Percentiles rank a stretch among this genome's conserved stretches.
These are phyloP conservation scores for Metallyticus violacea DNA, from an alignment of 2,888 invertebrate genomes.

Conservation along the genomic window DNA sequence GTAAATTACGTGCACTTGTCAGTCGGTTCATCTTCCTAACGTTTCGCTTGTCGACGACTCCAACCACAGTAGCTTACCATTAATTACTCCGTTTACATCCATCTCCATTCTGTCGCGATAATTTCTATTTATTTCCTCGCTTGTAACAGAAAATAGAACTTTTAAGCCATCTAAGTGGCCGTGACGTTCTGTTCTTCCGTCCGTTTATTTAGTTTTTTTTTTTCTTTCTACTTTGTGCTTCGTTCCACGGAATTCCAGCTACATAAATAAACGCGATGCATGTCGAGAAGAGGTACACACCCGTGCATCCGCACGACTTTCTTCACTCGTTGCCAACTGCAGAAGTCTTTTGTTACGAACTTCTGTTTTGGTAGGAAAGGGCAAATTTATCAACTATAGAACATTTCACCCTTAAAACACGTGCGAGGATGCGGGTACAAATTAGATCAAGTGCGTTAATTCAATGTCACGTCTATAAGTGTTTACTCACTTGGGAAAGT, in stretches of 20 bases:
- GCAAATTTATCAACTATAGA: too few relatives aligned
- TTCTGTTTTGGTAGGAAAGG: too few relatives aligned
- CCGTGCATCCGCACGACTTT: neutral
- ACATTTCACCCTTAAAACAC: too few relatives aligned
- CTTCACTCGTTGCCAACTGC: neutral
- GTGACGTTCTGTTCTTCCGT: neutral
- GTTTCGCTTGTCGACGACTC: neutral
- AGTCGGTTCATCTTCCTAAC: neutral
- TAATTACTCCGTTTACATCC: neutral
- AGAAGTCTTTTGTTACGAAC: too few relatives aligned
- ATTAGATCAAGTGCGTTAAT: too few relatives aligned
- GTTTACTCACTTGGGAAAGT: too few relatives aligned
- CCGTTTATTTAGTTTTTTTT: neutral
- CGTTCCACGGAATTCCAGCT: neutral
- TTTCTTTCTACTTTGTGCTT: neutral
- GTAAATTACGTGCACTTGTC: neutral
- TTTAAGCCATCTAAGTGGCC: neutral
- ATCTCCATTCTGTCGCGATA: neutral
- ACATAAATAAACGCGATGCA: neutral
- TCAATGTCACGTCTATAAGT: too few relatives aligned
- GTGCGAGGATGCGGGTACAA: too few relatives aligned
- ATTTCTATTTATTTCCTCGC: neutral
- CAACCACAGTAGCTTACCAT: neutral
- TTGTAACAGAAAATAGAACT: neutral
- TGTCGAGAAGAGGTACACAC: neutral